Conservation (phyloP, 1,140 invertebrate species). For the Psilanteris sp. region DNA sequence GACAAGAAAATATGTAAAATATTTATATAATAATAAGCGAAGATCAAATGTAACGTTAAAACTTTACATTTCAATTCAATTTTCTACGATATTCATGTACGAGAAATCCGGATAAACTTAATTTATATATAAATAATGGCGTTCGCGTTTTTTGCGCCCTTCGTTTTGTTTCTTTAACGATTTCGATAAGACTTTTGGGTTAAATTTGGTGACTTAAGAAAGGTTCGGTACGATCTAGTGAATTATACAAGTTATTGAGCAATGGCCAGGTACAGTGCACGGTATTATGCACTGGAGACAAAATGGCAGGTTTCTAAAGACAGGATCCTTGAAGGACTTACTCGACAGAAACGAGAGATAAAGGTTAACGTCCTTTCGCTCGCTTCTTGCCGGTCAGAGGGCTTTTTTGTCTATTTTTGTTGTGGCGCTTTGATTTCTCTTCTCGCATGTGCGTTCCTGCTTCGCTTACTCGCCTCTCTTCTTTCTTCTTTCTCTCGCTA, state of each 20-base stretch:
- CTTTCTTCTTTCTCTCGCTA: constrained; percentile 17
- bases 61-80: too few relatives aligned
- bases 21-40: too few relatives aligned
- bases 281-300: constrained; percentile 19
- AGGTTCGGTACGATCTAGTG: not conserved
- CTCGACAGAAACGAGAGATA: constrained; percentile 67
- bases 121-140: too few relatives aligned
- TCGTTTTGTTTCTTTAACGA: too few relatives aligned
- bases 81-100: too few relatives aligned
- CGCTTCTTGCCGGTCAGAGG: constrained; percentile 58
- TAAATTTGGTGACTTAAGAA: too few relatives aligned
- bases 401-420: constrained; percentile 44
- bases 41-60: too few relatives aligned
- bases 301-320: constrained; percentile 49
- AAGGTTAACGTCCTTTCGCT: constrained; percentile 74
- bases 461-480: constrained; percentile 7
- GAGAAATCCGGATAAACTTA: too few relatives aligned
- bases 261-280: constrained; percentile 8
- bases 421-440: constrained; percentile 42
- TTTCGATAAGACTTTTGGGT: too few relatives aligned
- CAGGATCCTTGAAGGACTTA: constrained; percentile 56
- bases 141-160: too few relatives aligned
- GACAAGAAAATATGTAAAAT: too few relatives aligned
- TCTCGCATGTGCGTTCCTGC: constrained; percentile 35
- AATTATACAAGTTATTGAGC: not conserved